phyloP scores from a whole-genome alignment of 2,113 vertebrate genomes.

The Apodemus sylvaticus region DNA sequence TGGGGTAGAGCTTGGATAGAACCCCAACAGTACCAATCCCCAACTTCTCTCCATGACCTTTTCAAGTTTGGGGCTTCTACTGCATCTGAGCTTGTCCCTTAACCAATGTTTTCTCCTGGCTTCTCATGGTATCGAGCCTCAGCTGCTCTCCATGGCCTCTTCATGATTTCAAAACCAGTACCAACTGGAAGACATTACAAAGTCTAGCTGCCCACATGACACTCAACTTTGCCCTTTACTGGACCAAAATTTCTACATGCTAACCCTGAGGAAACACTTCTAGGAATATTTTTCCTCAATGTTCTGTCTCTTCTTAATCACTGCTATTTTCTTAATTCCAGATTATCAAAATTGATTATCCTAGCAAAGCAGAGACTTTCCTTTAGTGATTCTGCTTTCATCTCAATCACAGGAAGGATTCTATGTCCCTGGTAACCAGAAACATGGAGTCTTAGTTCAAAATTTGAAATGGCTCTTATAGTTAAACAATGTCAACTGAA shows the following conservation, averaged over 20 bases:
- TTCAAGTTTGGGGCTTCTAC: neutral
- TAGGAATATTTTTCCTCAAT: neutral
- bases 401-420: neutral
- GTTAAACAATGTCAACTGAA: neutral
- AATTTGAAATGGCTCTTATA: neutral
- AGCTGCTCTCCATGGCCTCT: neutral
- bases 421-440: neutral
- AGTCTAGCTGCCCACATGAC: neutral
- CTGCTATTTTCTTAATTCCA: neutral
- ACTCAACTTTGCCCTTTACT: neutral
- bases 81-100: neutral
- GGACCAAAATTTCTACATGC: neutral
- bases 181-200: neutral
- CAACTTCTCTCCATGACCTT: neutral
- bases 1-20: no score
- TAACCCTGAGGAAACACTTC: neutral
- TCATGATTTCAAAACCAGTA: neutral
- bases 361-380: neutral
- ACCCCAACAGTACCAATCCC: no score
- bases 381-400: neutral
- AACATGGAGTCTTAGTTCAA: neutral
- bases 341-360: neutral
- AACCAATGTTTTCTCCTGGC: neutral
- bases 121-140: neutral
- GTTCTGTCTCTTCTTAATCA: neutral